phyloP scores from a whole-genome alignment of 2,888 invertebrate genomes.

The Agrochola lota region DNA sequence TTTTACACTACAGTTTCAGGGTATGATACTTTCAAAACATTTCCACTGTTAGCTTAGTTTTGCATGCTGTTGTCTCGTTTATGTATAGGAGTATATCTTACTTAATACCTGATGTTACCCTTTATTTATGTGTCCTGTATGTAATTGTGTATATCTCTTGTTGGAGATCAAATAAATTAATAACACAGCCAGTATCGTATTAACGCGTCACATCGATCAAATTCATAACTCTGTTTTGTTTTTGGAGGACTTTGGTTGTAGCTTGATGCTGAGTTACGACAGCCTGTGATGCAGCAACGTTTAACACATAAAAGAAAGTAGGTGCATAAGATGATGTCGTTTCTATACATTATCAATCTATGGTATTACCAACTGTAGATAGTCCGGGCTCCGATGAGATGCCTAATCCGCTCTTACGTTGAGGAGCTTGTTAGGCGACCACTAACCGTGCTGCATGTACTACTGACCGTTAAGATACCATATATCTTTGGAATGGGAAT shows the following conservation, averaged over 20 bases:
- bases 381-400: conserved; percentile 12
- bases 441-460: conserved; percentile 12
- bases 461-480: conserved; percentile 11
- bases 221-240: neutral
- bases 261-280: too few species aligned
- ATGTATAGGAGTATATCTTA: neutral
- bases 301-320: neutral
- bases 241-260: neutral
- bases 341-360: conserved; percentile 2
- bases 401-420: conserved; percentile 49
- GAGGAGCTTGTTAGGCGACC: conserved; percentile 37
- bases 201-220: too few species aligned
- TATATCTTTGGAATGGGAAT: neutral
- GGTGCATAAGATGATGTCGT: too few species aligned
- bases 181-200: too few species aligned
- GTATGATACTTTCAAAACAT: neutral
- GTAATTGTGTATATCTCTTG: neutral
- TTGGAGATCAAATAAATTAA: neutral
- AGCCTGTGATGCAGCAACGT: neutral
- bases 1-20: neutral
- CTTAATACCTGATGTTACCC: neutral
- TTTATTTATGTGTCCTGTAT: neutral
- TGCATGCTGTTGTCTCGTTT: neutral
- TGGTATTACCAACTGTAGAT: conserved; percentile 33
- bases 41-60: neutral